A percentile compares a stretch with the other conserved stretches of the same genome.
These are phyloP conservation scores for Bradypodion pumilum DNA, from an alignment of 2,797 vertebrate species.

Conservation along the genomic window DNA sequence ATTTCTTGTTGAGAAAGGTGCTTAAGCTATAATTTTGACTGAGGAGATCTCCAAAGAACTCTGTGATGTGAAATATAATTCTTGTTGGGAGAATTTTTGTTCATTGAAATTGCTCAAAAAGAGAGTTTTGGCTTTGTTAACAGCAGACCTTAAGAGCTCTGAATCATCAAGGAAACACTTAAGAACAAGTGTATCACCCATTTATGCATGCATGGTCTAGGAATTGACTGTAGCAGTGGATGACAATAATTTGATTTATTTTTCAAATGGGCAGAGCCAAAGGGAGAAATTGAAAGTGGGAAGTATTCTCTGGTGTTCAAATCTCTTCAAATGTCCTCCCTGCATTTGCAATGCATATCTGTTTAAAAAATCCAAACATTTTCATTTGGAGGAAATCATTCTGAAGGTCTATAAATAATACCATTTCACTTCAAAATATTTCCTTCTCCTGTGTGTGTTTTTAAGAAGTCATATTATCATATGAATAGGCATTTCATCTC, in stretches of 20 bases:
- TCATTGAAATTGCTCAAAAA: neutral
- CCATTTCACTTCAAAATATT: slow-evolving; percentile 47
- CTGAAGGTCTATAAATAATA: slow-evolving; percentile 41
- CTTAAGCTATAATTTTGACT: neutral
- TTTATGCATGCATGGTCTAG: neutral
- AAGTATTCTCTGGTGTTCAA: neutral
- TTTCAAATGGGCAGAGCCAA: slow-evolving; percentile 3
- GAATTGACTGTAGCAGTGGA: slow-evolving; percentile 1
- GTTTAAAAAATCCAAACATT: slow-evolving; percentile 39
- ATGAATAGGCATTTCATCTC: slow-evolving; percentile 26
- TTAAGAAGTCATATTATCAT: slow-evolving; percentile 17
- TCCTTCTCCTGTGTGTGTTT: slow-evolving; percentile 18
- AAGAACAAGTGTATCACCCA: neutral
- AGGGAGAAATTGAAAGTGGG: neutral
- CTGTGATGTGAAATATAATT: neutral
- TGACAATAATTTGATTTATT: slow-evolving; percentile 5
- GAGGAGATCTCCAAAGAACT: neutral
- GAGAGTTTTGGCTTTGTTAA: neutral
- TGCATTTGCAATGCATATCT: neutral
- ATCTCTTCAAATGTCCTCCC: slow-evolving; percentile 28
- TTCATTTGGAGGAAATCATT: slow-evolving; percentile 31
- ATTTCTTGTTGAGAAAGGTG: neutral
- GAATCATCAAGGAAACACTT: neutral
- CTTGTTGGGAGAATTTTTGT: neutral
- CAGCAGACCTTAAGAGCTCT: neutral